Base-by-base conservation (phyloP, 2,113 vertebrate species). In the Ancistrus triradiatus region DNA sequence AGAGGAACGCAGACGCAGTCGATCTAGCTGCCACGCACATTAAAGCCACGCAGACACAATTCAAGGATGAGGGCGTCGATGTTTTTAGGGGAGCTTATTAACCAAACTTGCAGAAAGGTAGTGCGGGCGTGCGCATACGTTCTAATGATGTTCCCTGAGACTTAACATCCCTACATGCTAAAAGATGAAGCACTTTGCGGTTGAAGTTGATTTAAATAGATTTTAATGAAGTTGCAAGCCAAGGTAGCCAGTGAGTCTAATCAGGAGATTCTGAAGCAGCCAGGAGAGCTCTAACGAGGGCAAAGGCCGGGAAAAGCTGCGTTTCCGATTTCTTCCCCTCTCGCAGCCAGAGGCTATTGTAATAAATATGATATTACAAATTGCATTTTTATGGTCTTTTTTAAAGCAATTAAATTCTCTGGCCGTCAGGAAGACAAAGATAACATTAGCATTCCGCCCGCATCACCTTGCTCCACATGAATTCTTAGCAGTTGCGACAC, bases 131-230 rank as follows among this genome's bases (percentile, higher is more conserved):
- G 69, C 59, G 58, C 55, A 13, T 21, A 21, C 17, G 25, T 72
- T 72, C 78, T 85, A 86, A 89, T 86, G 80, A 85, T 86, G 81
- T 79, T 89, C 79, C 82, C 83, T 73, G 82, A 86, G 81, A 87
- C 78, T 79, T 78, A 48, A 66, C 73, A 51, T 79, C 78, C 68
- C 50, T 72, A 81, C 80, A 73, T 77, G 79, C 79, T 76, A 73
- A 66, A 74, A 83, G 81, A 78, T 78, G 77, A 71, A 83, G 77
- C 80, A 79, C 80, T 81, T 84, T 77, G 75, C 73, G 43, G 72
- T 68, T 86, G 84, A 87, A 88, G 84, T 87, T 89, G 87, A 89
- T 89, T 86, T 89, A 86, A 89, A 89, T 88, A 84, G 85, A 86
- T 88, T 85, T 83, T 86, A 88, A 89, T 87, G 84, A 89, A 86